Evolutionary conservation across 1,140 invertebrate species (phyloP), one percentile per base, ranked within the genome.

Genomic region (Sinella curviseta): DNA sequence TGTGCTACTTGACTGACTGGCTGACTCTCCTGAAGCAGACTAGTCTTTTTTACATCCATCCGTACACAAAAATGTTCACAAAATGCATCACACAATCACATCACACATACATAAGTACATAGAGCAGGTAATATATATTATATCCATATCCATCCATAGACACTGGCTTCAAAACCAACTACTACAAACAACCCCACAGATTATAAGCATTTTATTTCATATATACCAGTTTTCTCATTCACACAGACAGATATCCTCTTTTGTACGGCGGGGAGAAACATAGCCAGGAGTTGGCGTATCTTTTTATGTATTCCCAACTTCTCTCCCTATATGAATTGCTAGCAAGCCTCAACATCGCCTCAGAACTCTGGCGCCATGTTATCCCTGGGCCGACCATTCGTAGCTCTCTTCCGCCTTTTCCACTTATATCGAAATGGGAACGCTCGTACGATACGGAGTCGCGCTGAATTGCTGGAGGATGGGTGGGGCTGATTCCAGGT

Each of bases 321-420:
- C 20, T 48, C 8, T 48, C 39, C 39, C 39, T 48, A 48, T 48
- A 48, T 8, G 39, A 48, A 48, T 48, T 12, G 39, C 39, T 26
- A 14, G 57, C 14, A 65, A 26, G 57, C 57, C 57, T 65, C 26
- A 26, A 26, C 57, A 65, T 65, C 26, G 57, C 57, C 57, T 65
- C 57, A 65, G 57, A 65, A 65, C 57, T 65, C 3, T 65, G 57
- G 57, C 57, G 57, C 57, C 57, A 65, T 65, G 57, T 26, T 65
- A 16, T 65, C 14, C 14, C 24, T 12, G 16, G 16, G 14, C 57
- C 24, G 8, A 14, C 57, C 57, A 65, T 8, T 65, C 57, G 24
- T 4, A 65, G 57, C 57, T 65, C 57, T 16, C 26, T 65, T 26
- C 57, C 16, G 16, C 16, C 57, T 65, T 65, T 12, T 12, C 39